Conservation (phyloP, 2,113 vertebrate species). For the Mobula birostris region DNA sequence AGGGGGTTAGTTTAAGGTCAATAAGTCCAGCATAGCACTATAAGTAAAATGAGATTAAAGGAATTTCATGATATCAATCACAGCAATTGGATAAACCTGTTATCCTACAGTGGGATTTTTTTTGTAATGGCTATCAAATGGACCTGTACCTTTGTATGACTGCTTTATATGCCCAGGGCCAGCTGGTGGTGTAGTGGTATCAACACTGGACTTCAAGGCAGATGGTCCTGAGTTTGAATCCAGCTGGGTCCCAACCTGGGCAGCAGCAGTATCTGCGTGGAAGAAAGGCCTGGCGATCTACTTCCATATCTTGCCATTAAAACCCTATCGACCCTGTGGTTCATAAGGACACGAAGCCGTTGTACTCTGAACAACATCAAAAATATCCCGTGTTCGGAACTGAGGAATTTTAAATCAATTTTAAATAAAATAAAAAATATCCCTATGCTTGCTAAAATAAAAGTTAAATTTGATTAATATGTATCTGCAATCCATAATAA, state of each 20-base stretch:
- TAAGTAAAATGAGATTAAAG: background rate
- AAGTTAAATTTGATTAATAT: background rate
- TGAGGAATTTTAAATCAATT: background rate
- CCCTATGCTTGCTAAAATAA: background rate
- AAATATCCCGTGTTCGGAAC: background rate
- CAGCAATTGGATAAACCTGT: background rate
- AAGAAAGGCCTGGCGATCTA: no score
- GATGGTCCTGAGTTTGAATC: no score
- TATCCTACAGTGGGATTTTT: background rate
- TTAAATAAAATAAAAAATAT: background rate
- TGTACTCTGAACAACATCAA: no score
- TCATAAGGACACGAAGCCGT: no score
- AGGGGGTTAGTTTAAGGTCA: background rate
- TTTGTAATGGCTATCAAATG: background rate
- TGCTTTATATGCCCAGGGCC: background rate
- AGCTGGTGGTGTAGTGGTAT: no score
- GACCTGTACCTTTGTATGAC: background rate
- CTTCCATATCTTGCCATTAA: no score
- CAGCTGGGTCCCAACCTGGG: no score
- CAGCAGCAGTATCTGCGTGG: no score
- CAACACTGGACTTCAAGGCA: no score
- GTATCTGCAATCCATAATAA: background rate
- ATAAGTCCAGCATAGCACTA: background rate
- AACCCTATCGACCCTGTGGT: no score
- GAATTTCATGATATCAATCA: background rate